These are phyloP conservation scores for Montipora capitata DNA, from an alignment of 92 coral and sea anemone genomes.

Conservation along the genomic window DNA sequence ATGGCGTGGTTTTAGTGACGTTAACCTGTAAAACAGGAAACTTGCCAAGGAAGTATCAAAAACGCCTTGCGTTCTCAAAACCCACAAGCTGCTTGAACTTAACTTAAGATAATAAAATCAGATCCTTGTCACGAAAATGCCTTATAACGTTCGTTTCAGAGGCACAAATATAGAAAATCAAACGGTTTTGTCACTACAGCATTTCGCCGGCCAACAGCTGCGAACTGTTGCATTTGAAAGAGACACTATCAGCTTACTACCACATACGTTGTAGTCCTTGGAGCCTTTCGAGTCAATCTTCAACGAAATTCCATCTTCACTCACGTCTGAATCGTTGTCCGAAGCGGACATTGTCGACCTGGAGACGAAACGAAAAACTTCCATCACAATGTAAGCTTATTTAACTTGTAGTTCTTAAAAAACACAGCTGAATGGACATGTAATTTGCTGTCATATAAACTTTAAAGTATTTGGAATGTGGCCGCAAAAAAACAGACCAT, in stretches of 20 bases:
- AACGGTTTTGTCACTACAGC: no score
- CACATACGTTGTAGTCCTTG: slow-evolving; percentile 81
- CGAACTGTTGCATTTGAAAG: background rate
- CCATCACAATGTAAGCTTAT: no score
- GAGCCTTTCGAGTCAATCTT: slow-evolving; percentile 81
- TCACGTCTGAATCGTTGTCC: slow-evolving; percentile 86
- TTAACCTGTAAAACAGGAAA: background rate
- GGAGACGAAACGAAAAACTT: background rate
- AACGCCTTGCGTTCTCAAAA: background rate
- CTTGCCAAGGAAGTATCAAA: background rate
- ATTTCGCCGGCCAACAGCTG: no score
- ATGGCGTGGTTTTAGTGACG: no score
- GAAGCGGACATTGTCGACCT: slow-evolving; percentile 40
- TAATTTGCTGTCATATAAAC: background rate
- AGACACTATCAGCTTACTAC: background rate
- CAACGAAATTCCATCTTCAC: slow-evolving; percentile 90
- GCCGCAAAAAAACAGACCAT: slow-evolving; percentile 12
- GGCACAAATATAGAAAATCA: background rate
- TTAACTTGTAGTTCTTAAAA: background rate
- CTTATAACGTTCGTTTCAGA: background rate
- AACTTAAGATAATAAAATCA: background rate
- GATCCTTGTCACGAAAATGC: background rate
- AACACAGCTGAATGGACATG: background rate
- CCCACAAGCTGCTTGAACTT: background rate
- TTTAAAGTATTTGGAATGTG: background rate